Evolutionary conservation across 92 coral and sea anemone species (phyloP), one percentile per base, ranked within the genome.

Genomic region (Pocillopora meandrina): DNA sequence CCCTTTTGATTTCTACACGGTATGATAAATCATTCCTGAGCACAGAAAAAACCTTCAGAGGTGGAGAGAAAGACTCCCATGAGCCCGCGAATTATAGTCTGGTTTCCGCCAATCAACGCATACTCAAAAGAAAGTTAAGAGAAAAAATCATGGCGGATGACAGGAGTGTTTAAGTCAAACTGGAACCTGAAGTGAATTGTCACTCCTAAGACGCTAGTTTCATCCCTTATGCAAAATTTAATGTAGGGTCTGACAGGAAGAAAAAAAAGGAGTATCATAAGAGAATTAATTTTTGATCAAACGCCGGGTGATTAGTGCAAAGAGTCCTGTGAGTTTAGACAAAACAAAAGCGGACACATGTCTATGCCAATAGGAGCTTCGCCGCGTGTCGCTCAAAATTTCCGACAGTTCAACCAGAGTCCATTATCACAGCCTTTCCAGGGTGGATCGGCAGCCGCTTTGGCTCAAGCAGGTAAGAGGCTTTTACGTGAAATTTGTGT

Each of bases 331-430:
- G 49, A 64, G 73, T 60, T 18, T 33, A 59, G 86, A 73, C 86
- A 72, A 60, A 71, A 71, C 65, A 82, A 82, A 58, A 18, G 42
- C 12, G 9, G 9, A 64, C 79, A 83, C 71, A 83, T 83, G 86
- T 72, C 86, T 71, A 61, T 83, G 20, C 80, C 86, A 74, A 63
- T 73, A 72, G 80, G 80, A 5, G 52, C 86, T 12, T 31, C 73
- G 2, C 86, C 79, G 80, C 86, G 86, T 83, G 80, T 83, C 60
- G 47, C 52, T 21, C 80, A 79, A 20, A 79, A 83, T 49, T 83
- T 52, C 86, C 86, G 86, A 75, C 86, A 83, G 61, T 83, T 83
- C 63, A 72, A 60, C 61, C 86, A 83, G 86, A 83, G 86, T 74
- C 86, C 86, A 42, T 64, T 83, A 49, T 64, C 86, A 12, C 86